phyloP scores from a whole-genome alignment of 2,797 vertebrate genomes.

The Danio kyathit region DNA sequence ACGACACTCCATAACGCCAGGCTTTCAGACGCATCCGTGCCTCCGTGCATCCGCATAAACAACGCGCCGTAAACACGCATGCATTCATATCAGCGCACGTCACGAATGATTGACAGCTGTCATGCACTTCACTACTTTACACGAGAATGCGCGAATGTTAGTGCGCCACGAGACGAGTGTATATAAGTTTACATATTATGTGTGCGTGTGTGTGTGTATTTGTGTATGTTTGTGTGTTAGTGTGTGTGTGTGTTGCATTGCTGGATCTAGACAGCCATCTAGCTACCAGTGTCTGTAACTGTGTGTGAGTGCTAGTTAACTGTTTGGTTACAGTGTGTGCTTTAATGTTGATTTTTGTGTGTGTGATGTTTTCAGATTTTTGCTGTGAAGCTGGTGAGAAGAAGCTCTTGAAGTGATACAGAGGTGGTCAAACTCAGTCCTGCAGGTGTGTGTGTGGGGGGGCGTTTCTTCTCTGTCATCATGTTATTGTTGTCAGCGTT shows the following conservation, averaged over 20 bases:
- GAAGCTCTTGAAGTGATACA: too few relatives aligned
- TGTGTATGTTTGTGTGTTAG: too few relatives aligned
- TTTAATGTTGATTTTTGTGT: too few relatives aligned
- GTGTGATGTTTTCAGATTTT: too few relatives aligned
- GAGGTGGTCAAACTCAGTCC: too few relatives aligned
- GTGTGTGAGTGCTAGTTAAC: background rate
- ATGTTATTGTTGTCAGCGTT: too few relatives aligned
- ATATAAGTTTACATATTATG: slow-evolving; percentile 46
- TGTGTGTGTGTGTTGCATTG: background rate
- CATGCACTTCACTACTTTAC: background rate
- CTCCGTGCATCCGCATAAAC: slow-evolving; percentile 73
- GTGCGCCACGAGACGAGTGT: slow-evolving; percentile 3
- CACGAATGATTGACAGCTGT: background rate
- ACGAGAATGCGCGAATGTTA: background rate
- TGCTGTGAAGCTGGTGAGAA: too few relatives aligned
- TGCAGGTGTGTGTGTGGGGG: too few relatives aligned
- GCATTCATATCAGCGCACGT: slow-evolving; percentile 39
- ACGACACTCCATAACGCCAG: slow-evolving; percentile 80
- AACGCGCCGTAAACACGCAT: slow-evolving; percentile 32
- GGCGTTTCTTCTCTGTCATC: too few relatives aligned
- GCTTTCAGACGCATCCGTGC: slow-evolving; percentile 68
- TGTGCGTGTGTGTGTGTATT: too few relatives aligned
- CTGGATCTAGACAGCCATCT: slow-evolving; percentile 48
- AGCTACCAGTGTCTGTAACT: slow-evolving; percentile 17
- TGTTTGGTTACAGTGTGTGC: too few relatives aligned